phyloP scores from a whole-genome alignment of 1,140 invertebrate genomes.

The Pemphigus obesinymphae region DNA sequence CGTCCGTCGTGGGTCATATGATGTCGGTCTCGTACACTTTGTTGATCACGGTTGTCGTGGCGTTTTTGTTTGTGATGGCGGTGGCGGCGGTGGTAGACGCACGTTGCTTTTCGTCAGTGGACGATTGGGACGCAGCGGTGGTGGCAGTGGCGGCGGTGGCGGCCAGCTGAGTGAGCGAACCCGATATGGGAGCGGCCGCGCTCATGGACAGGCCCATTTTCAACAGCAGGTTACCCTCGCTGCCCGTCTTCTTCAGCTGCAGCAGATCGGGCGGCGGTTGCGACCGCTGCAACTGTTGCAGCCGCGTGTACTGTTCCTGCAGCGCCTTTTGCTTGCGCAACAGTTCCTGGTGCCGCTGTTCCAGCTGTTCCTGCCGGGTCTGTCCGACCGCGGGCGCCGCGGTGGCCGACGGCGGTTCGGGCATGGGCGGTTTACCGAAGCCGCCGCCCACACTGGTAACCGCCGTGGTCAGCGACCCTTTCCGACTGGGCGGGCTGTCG shows the following conservation, averaged over 20 bases:
- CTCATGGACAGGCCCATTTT: conserved; percentile 68
- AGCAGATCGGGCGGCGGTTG: conserved; percentile 59
- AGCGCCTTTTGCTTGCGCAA: conserved; percentile 77
- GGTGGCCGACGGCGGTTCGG: neutral
- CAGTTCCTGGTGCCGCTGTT: conserved; percentile 79
- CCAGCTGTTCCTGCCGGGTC: conserved; percentile 67
- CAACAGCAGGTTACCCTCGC: conserved; percentile 78
- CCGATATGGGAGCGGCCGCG: conserved; percentile 56
- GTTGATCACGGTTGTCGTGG: conserved; percentile 57
- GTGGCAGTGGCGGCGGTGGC: conserved; percentile 50
- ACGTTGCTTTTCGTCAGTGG: neutral
- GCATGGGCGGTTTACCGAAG: conserved; percentile 47
- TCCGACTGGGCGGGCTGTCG: conserved; percentile 45
- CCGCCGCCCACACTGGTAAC: conserved; percentile 44
- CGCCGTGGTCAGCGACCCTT: neutral
- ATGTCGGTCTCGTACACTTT: conserved; percentile 86
- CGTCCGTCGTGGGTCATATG: conserved; percentile 59
- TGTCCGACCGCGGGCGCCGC: neutral
- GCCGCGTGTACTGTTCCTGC: conserved; percentile 80
- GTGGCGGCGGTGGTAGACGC: neutral
- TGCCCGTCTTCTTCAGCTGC: conserved; percentile 79
- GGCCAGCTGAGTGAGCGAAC: conserved; percentile 58
- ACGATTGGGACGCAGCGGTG: too few species aligned
- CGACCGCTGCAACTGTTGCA: conserved; percentile 76
- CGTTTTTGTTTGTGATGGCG: conserved; percentile 43